These are phyloP conservation scores for Apostichopus leukothele DNA, from an alignment of 53 echinoderm and acorn worm genomes.

Conservation along the genomic window DNA sequence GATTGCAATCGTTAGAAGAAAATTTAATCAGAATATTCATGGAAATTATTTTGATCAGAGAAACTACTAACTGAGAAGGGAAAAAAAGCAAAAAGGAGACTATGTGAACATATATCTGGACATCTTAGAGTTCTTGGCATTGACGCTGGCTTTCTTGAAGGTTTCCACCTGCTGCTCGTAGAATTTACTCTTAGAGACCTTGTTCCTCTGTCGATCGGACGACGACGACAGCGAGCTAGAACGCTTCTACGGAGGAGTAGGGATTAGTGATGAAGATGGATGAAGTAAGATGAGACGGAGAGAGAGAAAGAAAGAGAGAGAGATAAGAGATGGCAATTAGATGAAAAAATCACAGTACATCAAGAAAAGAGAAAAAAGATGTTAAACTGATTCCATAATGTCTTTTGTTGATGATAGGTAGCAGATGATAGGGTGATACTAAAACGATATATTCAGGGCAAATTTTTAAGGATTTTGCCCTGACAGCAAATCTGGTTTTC, in stretches of 20 bases:
- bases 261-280: slow-evolving; percentile 26
- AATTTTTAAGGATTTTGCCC: too few relatives aligned
- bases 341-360: neutral
- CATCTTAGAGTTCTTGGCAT: slow-evolving; percentile 34
- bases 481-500: too few relatives aligned
- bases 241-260: neutral
- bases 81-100: neutral
- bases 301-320: neutral
- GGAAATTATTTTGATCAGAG: neutral
- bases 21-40: neutral
- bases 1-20: neutral
- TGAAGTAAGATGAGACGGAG: neutral
- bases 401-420: slow-evolving; percentile 39
- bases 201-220: slow-evolving; percentile 30
- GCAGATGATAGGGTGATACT: too few relatives aligned
- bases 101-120: slow-evolving; percentile 42
- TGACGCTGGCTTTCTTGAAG: slow-evolving; percentile 30
- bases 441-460: too few relatives aligned
- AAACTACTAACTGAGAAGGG: slow-evolving; percentile 2
- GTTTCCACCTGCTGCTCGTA: slow-evolving; percentile 39
- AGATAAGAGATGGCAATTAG: neutral
- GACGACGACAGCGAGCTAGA: neutral
- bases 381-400: too few relatives aligned
- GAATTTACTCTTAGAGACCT: slow-evolving; percentile 38
- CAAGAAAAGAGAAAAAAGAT: too few relatives aligned